Evolutionary conservation across 2,888 invertebrate genomes (phyloP).

Genomic region (Synanthedon formicaeformis): DNA sequence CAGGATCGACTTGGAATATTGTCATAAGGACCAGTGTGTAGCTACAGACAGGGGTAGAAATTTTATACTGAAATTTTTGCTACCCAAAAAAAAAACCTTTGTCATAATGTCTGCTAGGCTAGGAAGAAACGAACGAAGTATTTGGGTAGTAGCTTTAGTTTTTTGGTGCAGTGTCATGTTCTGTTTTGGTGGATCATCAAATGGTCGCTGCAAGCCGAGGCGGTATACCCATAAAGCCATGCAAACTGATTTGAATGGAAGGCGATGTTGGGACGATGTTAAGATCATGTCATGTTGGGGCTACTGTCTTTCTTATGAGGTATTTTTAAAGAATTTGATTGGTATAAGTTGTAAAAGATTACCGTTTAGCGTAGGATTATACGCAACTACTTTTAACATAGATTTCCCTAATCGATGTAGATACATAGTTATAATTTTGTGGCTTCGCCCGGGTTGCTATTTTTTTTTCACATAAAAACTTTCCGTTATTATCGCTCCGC

Average conservation of each 20-base stretch:
- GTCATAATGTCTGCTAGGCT: background rate
- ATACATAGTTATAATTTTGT: too few species aligned
- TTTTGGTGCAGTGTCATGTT: conserved; percentile 25
- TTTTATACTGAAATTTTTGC: too few species aligned
- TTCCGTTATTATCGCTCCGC: too few species aligned
- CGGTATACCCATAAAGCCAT: conserved; percentile 47
- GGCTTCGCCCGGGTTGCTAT: too few species aligned
- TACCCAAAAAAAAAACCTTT: too few species aligned
- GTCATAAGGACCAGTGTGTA: conserved; percentile 25
- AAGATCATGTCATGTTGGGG: conserved; percentile 88
- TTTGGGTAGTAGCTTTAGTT: conserved; percentile 20
- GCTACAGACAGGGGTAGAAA: conserved; percentile 17
- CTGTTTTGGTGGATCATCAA: conserved; percentile 21
- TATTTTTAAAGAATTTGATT: conserved; percentile 26
- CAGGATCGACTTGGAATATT: conserved; percentile 12
- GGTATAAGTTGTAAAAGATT: background rate
- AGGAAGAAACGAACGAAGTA: conserved; percentile 10
- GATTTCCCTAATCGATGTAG: too few species aligned
- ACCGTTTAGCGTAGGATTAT: too few species aligned
- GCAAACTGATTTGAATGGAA: conserved; percentile 71
- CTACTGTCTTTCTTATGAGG: conserved; percentile 87
- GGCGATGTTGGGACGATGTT: conserved; percentile 82
- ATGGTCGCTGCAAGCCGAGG: conserved; percentile 40
- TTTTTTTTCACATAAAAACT: too few species aligned
- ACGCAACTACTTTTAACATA: too few species aligned